Evolutionary conservation across 2,888 invertebrate genomes (phyloP).

Genomic region (Papilio elwesi): DNA sequence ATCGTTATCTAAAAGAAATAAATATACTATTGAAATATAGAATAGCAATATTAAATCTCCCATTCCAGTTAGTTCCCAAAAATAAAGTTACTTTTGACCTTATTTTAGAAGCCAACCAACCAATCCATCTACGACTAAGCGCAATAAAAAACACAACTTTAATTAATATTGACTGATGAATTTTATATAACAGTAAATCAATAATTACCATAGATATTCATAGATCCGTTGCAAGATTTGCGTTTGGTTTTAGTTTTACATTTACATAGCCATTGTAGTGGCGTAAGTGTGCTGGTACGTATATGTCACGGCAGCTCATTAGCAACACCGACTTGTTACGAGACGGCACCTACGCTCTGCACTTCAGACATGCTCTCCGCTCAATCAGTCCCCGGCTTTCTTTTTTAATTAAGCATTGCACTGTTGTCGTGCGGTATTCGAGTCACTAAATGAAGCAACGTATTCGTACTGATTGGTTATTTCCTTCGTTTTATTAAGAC

Average conservation of each 20-base stretch:
- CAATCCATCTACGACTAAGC: no score
- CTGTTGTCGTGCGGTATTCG: slow-evolving; percentile 23
- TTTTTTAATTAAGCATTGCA: slow-evolving; percentile 39
- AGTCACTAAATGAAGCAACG: slow-evolving; percentile 39
- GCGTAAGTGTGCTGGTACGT: slow-evolving; percentile 9
- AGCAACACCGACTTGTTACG: slow-evolving; percentile 35
- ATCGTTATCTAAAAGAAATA: no score
- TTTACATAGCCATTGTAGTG: slow-evolving; percentile 13
- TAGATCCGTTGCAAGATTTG: slow-evolving; percentile 13
- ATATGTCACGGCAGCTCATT: slow-evolving; percentile 37
- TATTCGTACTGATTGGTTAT: slow-evolving; percentile 40
- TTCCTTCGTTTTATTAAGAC: slow-evolving; percentile 31
- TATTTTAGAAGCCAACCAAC: neutral
- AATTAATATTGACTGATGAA: neutral
- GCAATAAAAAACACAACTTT: slow-evolving; percentile 12
- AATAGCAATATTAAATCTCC: no score
- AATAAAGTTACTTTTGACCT: neutral
- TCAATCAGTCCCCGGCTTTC: slow-evolving; percentile 38
- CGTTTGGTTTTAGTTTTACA: slow-evolving; percentile 9
- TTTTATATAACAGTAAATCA: slow-evolving; percentile 18
- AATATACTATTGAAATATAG: no score
- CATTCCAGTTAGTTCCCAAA: neutral
- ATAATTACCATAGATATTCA: slow-evolving; percentile 2
- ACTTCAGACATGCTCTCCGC: slow-evolving; percentile 37
- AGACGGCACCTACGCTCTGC: slow-evolving; percentile 32